These are phyloP conservation scores for Melanotaenia pygmaea DNA, from an alignment of 2,797 vertebrate species.

Conservation along the genomic window DNA sequence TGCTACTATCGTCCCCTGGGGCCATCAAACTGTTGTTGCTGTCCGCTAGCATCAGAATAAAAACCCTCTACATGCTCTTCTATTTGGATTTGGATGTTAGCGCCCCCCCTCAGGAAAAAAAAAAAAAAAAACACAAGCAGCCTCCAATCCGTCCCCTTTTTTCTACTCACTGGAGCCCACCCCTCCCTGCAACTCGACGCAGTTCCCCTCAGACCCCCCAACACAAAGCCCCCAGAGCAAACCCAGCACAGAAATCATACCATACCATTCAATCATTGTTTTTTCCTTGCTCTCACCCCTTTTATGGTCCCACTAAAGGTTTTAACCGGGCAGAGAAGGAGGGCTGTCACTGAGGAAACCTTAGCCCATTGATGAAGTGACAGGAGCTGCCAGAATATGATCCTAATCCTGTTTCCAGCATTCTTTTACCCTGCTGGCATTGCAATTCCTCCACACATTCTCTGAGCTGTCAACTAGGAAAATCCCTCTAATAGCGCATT, in stretches of 20 bases:
- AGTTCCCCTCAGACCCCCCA: constrained; percentile 77
- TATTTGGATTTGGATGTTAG: constrained; percentile 73
- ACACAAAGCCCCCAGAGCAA: constrained; percentile 79
- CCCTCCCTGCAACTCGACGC: constrained; percentile 71
- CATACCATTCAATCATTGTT: constrained; percentile 84
- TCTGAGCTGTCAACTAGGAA: constrained; percentile 88
- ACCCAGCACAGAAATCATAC: constrained; percentile 83
- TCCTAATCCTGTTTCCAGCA: constrained; percentile 97
- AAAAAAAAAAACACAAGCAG: constrained; percentile 37
- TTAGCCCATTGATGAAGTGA: constrained; percentile 92
- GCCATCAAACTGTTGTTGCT: constrained; percentile 49
- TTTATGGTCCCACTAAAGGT: constrained; percentile 84
- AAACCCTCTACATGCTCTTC: constrained; percentile 59
- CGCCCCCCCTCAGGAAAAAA: constrained; percentile 39
- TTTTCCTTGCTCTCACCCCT: constrained; percentile 76
- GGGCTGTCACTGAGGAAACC: constrained; percentile 90
- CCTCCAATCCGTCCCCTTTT: constrained; percentile 13
- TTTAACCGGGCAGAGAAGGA: constrained; percentile 86
- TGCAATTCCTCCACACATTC: constrained; percentile 87
- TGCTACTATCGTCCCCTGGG: constrained; percentile 36
- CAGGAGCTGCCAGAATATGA: constrained; percentile 96
- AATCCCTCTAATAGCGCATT: constrained; percentile 91
- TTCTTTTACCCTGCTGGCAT: constrained; percentile 89
- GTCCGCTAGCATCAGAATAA: constrained; percentile 59
- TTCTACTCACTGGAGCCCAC: constrained; percentile 62